Evolutionary conservation across 2,113 vertebrate genomes (phyloP), one percentile per base, ranked within the genome.

Genomic region (Syngnathus scovelli): DNA sequence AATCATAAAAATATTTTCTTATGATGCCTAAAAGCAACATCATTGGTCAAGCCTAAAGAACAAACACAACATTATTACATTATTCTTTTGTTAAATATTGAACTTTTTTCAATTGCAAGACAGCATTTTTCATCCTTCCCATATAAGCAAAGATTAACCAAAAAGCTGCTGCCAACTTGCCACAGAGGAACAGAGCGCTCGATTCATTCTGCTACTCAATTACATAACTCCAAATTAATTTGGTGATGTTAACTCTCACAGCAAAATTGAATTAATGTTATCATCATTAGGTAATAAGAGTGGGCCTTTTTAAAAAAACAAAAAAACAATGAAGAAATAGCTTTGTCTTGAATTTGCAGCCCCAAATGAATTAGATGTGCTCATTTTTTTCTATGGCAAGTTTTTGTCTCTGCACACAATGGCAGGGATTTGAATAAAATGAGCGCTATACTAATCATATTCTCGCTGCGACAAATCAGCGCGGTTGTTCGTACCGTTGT

Each of bases 221-320:
- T 67, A 39, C 37, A 77, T 81, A 81, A 86, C 83, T 84, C 81
- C 61, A 52, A 78, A 64, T 71, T 84, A 78, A 82, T 82, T 76
- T 82, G 54, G 58, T 76, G 74, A 85, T 79, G 81, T 74, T 81
- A 69, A 55, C 43, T 74, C 27, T 10, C 79, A 77, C 72, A 74
- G 68, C 68, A 43, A 72, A 78, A 85, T 78, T 64, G 75, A 89
- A 83, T 88, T 86, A 85, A 64, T 84, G 77, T 67, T 72, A 66
- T 78, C 49, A 60, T 83, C 78, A 84, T 79, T 78, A 75, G 75
- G 36, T 83, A 66, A 86, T 80, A 68, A 69, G 39, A 71, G 66
- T 61, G 52, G 77, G 68, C 68, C 61, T 71, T 77, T 80, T 85
- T 74, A 74, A 66, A 36, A 38, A 27, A 27, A 1, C 23, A 23